phyloP scores from a whole-genome alignment of 2,888 invertebrate genomes.

The Cerastis leucographa region DNA sequence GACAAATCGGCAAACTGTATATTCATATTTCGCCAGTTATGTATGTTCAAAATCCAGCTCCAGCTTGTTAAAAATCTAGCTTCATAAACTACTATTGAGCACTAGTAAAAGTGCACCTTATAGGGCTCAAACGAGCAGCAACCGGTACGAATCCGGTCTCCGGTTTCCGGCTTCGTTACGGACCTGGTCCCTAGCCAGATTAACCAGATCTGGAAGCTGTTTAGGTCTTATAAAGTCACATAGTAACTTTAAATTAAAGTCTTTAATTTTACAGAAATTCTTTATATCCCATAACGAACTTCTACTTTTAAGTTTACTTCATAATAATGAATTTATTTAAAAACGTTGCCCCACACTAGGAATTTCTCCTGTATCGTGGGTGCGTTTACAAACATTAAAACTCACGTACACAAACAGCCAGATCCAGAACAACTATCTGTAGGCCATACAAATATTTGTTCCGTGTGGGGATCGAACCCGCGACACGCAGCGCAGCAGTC shows the following conservation, averaged over 20 bases:
- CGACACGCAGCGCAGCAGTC: too few species aligned
- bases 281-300: too few species aligned
- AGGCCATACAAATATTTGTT: too few species aligned
- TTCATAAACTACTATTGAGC: background rate
- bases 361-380: too few species aligned
- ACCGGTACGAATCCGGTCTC: background rate
- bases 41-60: too few species aligned
- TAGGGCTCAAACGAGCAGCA: background rate
- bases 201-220: background rate
- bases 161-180: slow-evolving; percentile 32
- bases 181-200: background rate
- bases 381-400: too few species aligned
- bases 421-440: too few species aligned
- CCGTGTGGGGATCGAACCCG: too few species aligned
- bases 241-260: background rate
- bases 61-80: background rate
- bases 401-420: too few species aligned
- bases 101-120: slow-evolving; percentile 3
- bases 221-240: background rate
- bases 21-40: too few species aligned
- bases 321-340: background rate
- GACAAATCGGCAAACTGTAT: too few species aligned
- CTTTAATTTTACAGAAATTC: background rate
- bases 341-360: too few species aligned
- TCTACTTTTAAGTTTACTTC: background rate